phyloP scores from a whole-genome alignment of 2,888 invertebrate species.

The Cyaniris semiargus region DNA sequence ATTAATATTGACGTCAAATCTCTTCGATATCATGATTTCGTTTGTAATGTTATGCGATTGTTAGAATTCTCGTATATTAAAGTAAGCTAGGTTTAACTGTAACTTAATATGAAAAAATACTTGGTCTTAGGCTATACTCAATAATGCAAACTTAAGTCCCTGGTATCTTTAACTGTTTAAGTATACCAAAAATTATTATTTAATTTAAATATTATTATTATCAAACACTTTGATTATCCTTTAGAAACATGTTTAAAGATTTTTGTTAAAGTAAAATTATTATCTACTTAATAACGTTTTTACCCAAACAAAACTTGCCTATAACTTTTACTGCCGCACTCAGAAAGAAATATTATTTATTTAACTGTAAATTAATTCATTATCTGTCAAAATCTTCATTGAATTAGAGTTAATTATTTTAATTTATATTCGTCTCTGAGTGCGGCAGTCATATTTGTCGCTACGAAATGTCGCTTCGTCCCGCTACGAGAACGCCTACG shows the following conservation, averaged over 20 bases:
- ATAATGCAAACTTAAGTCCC: too few relatives aligned
- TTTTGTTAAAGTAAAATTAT: not conserved
- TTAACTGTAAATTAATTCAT: too few relatives aligned
- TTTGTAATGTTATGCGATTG: constrained; percentile 13
- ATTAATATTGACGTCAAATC: constrained; percentile 44
- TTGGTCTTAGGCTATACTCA: not conserved
- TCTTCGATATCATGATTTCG: constrained; percentile 38
- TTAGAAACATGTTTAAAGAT: not conserved
- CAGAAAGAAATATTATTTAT: too few relatives aligned
- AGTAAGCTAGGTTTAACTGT: not conserved
- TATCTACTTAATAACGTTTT: too few relatives aligned
- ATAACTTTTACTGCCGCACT: too few relatives aligned
- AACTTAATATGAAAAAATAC: not conserved
- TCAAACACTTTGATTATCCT: not conserved
- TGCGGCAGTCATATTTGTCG: not conserved
- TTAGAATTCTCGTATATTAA: not conserved
- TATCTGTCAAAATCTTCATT: too few relatives aligned
- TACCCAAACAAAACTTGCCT: not conserved
- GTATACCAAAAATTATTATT: not conserved
- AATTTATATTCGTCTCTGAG: too few relatives aligned
- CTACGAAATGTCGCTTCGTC: not conserved
- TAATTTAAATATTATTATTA: not conserved
- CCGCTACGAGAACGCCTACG: not conserved
- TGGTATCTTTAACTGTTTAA: not conserved
- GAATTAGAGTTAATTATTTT: too few relatives aligned